Conservation (phyloP, 2,797 vertebrate genomes). For the Pseudochirops corinnae region DNA sequence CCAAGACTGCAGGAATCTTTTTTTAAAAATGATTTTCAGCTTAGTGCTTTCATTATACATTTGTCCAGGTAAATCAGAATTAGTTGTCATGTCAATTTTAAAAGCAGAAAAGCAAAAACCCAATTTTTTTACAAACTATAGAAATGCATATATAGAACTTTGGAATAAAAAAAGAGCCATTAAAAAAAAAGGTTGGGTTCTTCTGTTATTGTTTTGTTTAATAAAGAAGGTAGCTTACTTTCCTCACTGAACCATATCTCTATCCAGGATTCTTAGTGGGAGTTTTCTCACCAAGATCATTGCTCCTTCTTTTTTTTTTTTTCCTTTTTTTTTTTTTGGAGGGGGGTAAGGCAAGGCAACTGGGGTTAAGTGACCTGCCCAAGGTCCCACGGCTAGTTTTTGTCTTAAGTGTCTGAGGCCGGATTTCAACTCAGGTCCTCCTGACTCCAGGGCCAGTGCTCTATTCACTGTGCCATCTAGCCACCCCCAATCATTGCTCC, state of each 20-base stretch:
- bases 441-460: no score
- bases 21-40: neutral
- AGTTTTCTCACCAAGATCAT: neutral
- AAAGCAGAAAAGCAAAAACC: neutral
- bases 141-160: neutral
- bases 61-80: neutral
- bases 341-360: no score
- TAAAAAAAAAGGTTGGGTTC: neutral
- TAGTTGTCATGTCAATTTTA: neutral
- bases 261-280: neutral
- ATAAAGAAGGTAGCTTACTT: neutral
- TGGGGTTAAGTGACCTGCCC: no score
- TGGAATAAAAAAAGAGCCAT: neutral
- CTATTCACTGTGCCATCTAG: no score
- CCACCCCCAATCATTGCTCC: neutral
- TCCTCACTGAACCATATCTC: neutral
- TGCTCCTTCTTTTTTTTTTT: neutral
- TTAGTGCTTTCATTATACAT: slow-evolving; percentile 10
- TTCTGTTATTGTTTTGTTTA: neutral
- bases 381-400: no score
- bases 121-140: neutral
- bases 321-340: no score
- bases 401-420: no score
- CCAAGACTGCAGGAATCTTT: slow-evolving; percentile 3
- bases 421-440: no score